Conservation (phyloP, 2,113 vertebrate species). For the Megaptera novaeangliae region DNA sequence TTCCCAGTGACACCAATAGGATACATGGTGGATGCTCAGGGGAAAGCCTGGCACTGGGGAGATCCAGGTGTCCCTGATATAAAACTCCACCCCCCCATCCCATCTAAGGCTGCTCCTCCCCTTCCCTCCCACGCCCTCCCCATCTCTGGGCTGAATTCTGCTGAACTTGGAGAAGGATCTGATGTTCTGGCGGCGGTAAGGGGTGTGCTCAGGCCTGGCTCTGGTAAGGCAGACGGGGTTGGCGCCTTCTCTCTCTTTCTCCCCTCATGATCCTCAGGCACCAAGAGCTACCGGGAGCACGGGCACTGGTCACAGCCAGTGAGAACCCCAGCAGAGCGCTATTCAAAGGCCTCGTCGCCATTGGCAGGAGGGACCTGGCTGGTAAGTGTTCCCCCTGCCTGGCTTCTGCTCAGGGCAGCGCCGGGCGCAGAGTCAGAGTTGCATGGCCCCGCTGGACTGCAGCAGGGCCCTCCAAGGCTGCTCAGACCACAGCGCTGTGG, state of each 20-base stretch:
- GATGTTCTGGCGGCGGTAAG: background rate
- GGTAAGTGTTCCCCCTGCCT: slow-evolving; percentile 76
- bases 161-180: background rate
- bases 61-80: background rate
- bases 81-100: background rate
- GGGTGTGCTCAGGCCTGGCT: background rate
- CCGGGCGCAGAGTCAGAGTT: background rate
- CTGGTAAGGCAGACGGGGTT: too few relatives aligned
- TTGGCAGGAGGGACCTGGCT: slow-evolving; percentile 88
- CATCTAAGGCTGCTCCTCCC: background rate
- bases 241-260: background rate
- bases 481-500: background rate
- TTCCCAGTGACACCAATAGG: background rate
- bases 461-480: background rate
- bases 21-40: background rate
- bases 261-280: slow-evolving; percentile 76
- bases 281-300: slow-evolving; percentile 91
- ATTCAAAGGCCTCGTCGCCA: slow-evolving; percentile 89
- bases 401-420: background rate
- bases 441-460: background rate
- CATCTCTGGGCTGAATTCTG: background rate
- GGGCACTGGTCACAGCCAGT: slow-evolving; percentile 84
- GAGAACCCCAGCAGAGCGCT: slow-evolving; percentile 91
- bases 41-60: background rate
- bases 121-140: too few relatives aligned